Evolutionary conservation across 2,888 invertebrate species (phyloP), one percentile per base, ranked within the genome.

Genomic region (Odontothrips loti): DNA sequence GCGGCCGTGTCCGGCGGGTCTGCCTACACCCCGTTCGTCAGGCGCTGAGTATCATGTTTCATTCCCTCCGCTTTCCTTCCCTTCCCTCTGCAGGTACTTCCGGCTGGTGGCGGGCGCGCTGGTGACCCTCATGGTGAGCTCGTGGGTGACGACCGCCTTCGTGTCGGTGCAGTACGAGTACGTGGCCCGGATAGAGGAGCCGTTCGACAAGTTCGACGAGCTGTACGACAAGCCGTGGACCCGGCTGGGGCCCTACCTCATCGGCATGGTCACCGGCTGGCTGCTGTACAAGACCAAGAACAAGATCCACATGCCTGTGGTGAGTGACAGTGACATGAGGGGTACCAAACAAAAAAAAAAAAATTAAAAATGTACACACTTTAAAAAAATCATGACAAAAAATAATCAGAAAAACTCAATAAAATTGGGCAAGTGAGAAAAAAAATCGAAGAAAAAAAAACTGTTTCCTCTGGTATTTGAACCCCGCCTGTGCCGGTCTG

Each of bases 211-310:
- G 81, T 96, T 96, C 86, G 95, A 96, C 87, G 95, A 95, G 89
- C 95, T 96, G 85, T 96, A 96, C 87, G 95, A 95, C 88, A 96
- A 95, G 87, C 95, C 95, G 3, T 96, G 95, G 95, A 96, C 95
- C 0, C 88, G 95, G 82, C 88, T 95, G 20, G 95, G 95, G 0
- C 95, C 95, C 0, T 96, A 95, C 86, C 88, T 95, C 8, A 92
- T 95, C 81, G 95, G 95, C 84, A 95, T 96, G 95, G 89, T 92
- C n/a, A 92, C 93, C 0, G 95, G 95, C 0, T 96, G 95, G 92
- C 90, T 94, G 82, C 88, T 96, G 29, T 96, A 94, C 87, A 94
- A 94, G 88, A 95, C 93, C 78, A 92, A 95, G 86, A 92, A 95
- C 87, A 93, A 92, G 87, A 92, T 95, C 43, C 90, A 91, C 83